Evolutionary conservation across 2,797 vertebrate genomes (phyloP).

Genomic region (Gymnocypris eckloni): DNA sequence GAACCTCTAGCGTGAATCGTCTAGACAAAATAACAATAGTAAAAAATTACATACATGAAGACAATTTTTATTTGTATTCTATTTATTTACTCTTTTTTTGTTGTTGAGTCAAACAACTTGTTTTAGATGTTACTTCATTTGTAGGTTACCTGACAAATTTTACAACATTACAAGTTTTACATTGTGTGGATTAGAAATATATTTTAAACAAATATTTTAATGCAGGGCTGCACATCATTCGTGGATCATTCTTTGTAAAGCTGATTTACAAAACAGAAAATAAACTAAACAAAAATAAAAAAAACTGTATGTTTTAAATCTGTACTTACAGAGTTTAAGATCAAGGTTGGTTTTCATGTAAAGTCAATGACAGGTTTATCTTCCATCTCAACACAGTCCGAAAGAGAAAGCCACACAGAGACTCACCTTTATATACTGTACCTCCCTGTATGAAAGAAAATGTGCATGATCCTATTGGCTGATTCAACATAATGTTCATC

Average conservation of each 20-base stretch:
- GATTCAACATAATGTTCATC: background rate
- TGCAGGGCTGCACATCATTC: background rate
- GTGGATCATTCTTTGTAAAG: background rate
- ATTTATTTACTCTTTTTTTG: background rate
- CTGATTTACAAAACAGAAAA: background rate
- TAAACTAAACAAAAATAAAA: background rate
- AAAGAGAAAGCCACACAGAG: constrained; percentile 9
- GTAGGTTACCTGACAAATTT: background rate
- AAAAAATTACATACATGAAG: background rate
- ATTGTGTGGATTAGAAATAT: background rate
- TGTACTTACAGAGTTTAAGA: constrained; percentile 11
- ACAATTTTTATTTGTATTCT: too few species aligned
- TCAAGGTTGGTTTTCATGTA: background rate
- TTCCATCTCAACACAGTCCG: background rate
- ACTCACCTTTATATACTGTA: background rate
- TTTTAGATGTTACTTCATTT: background rate
- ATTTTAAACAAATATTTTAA: background rate
- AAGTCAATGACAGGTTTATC: background rate
- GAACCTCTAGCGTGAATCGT: background rate
- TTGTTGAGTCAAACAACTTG: background rate
- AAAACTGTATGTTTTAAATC: background rate
- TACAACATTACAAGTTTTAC: background rate
- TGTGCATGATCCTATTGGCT: background rate
- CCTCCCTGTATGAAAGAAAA: constrained; percentile 1
- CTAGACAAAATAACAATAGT: background rate